Evolutionary conservation across 2,113 vertebrate genomes (phyloP).

Genomic region (Burhinus oedicnemus): DNA sequence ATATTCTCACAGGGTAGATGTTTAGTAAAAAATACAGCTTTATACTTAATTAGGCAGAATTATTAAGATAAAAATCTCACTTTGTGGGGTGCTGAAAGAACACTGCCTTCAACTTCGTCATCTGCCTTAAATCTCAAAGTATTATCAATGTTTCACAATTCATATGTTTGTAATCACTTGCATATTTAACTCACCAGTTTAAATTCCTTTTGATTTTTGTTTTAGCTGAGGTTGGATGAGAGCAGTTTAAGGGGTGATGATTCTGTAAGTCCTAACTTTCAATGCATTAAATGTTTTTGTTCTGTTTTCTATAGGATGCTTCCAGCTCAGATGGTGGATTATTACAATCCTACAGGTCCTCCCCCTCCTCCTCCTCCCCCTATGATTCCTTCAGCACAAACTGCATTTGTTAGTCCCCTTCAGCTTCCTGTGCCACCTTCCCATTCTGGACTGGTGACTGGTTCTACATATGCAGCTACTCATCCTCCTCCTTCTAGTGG

Average conservation of each 20-base stretch:
- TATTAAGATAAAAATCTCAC: background rate
- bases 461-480: conserved; percentile 70
- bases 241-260: background rate
- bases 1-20: background rate
- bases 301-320: conserved; percentile 77
- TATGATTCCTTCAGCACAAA: conserved; percentile 93
- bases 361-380: conserved; percentile 87
- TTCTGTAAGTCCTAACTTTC: background rate
- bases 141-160: background rate
- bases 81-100: background rate
- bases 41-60: background rate
- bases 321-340: conserved; percentile 85
- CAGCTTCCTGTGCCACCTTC: conserved; percentile 80
- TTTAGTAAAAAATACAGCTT: background rate
- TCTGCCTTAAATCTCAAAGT: background rate
- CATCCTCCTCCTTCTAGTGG: conserved; percentile 80
- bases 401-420: conserved; percentile 91
- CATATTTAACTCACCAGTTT: background rate
- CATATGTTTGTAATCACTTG: background rate
- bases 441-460: conserved; percentile 70
- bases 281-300: background rate
- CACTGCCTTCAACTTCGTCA: background rate
- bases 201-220: background rate
- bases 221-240: background rate
- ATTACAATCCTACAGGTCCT: conserved; percentile 87